phyloP scores from a whole-genome alignment of 1,140 invertebrate genomes.

The Polypedilum vanderplanki region DNA sequence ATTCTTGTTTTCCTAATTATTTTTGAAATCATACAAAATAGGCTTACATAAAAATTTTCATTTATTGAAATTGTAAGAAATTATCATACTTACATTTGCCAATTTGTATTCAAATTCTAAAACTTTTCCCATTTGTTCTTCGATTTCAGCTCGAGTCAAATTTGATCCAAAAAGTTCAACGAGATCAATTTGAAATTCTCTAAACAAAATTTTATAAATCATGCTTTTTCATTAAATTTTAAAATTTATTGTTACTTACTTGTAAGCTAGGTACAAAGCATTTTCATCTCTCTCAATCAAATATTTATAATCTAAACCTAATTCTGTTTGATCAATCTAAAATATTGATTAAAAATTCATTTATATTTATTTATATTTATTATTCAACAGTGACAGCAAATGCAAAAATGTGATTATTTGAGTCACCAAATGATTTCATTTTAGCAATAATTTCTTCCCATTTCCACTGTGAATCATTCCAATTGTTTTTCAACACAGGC shows the following conservation, averaged over 20 bases:
- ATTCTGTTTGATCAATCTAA: background rate
- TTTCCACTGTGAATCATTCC: slow-evolving; percentile 54
- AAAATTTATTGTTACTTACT: no score
- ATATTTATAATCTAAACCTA: background rate
- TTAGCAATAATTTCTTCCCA: slow-evolving; percentile 59
- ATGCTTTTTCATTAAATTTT: no score
- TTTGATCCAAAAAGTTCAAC: background rate
- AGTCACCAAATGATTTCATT: slow-evolving; percentile 56
- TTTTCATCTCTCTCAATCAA: background rate
- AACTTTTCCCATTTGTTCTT: background rate
- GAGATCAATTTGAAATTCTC: background rate
- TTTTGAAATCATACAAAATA: no score
- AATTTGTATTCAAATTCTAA: background rate
- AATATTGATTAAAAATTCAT: background rate
- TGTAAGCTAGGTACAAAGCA: background rate
- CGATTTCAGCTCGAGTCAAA: background rate
- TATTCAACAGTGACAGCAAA: background rate
- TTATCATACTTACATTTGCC: background rate
- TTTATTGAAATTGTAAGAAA: no score
- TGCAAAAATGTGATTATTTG: slow-evolving; percentile 31
- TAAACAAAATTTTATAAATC: background rate
- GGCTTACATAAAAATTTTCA: no score
- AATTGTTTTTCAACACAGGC: slow-evolving; percentile 60
- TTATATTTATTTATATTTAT: no score
- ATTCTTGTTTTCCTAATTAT: no score